phyloP scores from a whole-genome alignment of 2,797 vertebrate species.

The Oceanodroma leucorhoa region DNA sequence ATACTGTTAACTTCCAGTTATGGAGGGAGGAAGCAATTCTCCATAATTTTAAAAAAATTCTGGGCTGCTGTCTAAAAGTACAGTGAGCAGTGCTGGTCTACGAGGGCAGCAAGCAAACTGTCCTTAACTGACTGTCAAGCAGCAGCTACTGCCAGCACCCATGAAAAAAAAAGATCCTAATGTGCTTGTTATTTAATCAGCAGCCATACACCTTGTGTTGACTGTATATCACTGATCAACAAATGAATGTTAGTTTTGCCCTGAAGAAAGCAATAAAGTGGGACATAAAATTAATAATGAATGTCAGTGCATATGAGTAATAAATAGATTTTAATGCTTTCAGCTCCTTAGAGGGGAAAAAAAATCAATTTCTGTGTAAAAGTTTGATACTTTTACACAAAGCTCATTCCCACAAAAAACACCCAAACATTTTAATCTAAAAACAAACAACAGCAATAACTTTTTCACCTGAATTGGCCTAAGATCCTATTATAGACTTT shows the following conservation, averaged over 20 bases:
- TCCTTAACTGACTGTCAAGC: not conserved
- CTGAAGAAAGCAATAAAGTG: conserved; percentile 12
- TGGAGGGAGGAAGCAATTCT: not conserved
- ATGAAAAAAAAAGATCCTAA: not conserved
- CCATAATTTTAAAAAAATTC: not conserved
- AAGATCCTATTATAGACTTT: not conserved
- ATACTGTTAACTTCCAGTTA: not conserved
- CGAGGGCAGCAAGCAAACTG: not conserved
- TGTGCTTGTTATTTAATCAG: not conserved
- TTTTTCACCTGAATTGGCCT: not conserved
- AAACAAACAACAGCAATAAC: not conserved
- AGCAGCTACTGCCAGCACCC: not conserved
- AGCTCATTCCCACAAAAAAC: not conserved
- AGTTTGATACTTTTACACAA: not conserved
- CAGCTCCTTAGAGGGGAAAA: not conserved
- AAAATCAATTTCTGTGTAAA: conserved; percentile 11
- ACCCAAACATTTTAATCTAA: not conserved
- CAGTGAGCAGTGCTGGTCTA: not conserved
- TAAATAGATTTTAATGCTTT: conserved; percentile 13
- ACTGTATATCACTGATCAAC: not conserved
- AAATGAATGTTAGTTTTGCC: conserved; percentile 2
- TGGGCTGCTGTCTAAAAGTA: not conserved
- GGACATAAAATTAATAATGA: conserved; percentile 30
- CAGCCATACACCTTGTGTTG: not conserved
- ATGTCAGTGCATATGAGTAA: not conserved